Base-by-base conservation (phyloP, 2,113 vertebrate species). In the Aphyosemion australe region DNA sequence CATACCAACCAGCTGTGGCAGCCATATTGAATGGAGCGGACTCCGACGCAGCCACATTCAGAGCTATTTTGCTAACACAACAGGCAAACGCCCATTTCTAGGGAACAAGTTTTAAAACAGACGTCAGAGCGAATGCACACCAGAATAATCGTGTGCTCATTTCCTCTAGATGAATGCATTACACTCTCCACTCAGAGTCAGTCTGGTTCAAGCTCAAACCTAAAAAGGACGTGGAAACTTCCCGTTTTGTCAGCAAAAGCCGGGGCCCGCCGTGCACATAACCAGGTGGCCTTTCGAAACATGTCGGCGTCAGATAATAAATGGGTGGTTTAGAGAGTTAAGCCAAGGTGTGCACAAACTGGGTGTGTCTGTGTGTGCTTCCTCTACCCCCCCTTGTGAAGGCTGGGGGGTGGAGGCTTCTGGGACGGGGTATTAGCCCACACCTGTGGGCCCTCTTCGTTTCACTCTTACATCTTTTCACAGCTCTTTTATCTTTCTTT, bases 261-360 rank as follows among this genome's bases (percentile, higher is more conserved):
- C n/a, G 19, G 65, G 42, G 20, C 65, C 57, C 68, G 52, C 41
- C 51, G 56, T 65, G 57, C 56, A 48, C 8, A 26, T 11, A 68
- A 52, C 59, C 56, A 57, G 80, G 68, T 76, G 79, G 74, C 67
- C 62, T 69, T 46, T 20, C 57, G 56, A 12, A 16, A 50, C 55
- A 67, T 79, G 79, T 69, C 69, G 76, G 78, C 71, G 56, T 84
- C 59, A 78, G 76, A 78, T 72, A 76, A 80, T 82, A 84, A 82
- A 79, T 77, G 18, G 61, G 56, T 67, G 78, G 79, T 79, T 89
- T 69, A 83, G 65, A 42, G 15, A 83, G 84, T 76, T 88, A 83
- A 85, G 74, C 83, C 83, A 84, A 91, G 88, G 88, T 90, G 90
- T 89, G 85, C 78, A 71, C 75, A 59, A 68, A 71, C 69, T 82